These are phyloP conservation scores for Serilophus lunatus DNA, from an alignment of 2,113 vertebrate genomes.

Conservation along the genomic window DNA sequence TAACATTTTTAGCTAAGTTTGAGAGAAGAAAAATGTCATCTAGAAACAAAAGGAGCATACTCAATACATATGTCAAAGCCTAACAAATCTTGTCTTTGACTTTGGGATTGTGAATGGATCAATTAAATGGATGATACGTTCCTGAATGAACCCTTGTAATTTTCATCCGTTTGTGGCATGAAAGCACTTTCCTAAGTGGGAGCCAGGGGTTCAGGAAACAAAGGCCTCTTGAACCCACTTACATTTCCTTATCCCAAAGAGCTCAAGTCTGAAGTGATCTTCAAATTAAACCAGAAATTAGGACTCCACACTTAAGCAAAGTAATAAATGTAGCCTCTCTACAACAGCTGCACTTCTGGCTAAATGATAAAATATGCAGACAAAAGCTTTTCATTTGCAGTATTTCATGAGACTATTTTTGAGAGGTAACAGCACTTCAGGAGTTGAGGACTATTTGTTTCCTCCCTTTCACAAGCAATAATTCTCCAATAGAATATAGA, in stretches of 20 bases:
- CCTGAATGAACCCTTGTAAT: constrained; percentile 37
- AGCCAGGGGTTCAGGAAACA: neutral
- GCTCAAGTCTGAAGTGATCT: neutral
- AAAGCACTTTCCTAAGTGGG: neutral
- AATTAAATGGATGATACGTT: constrained; percentile 18
- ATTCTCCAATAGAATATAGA: neutral
- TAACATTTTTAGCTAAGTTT: constrained; percentile 52
- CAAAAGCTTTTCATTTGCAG: neutral
- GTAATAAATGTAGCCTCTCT: neutral
- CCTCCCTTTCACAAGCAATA: neutral
- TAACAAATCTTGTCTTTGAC: constrained; percentile 47
- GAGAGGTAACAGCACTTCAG: neutral
- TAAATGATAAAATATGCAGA: neutral
- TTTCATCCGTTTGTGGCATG: constrained; percentile 18
- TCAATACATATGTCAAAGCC: constrained; percentile 27
- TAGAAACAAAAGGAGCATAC: constrained; percentile 43
- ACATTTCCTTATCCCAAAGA: neutral
- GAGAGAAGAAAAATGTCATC: constrained; percentile 12
- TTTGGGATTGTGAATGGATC: constrained; percentile 46
- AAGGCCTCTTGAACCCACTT: constrained; percentile 11
- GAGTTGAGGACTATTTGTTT: neutral
- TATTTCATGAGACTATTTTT: neutral
- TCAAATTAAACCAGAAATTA: neutral
- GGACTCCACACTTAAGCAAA: neutral
- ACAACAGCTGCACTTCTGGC: neutral